phyloP scores from a whole-genome alignment of 2,113 vertebrate genomes.

The Mola mola region DNA sequence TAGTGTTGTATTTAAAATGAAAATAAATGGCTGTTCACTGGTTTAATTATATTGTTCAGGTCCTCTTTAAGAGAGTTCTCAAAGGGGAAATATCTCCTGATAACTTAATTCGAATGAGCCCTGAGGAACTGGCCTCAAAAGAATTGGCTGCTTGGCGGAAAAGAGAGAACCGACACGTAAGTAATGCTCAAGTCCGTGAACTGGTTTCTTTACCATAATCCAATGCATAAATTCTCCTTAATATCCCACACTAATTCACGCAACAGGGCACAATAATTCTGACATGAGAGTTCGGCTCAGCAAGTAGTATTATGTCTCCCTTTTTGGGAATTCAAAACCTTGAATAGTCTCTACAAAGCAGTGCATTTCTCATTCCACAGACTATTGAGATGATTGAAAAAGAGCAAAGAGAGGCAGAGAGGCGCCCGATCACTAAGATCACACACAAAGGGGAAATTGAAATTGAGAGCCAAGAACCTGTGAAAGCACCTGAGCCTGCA shows the following conservation, averaged over 20 bases:
- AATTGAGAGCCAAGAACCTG: slow-evolving; percentile 95
- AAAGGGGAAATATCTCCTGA: slow-evolving; percentile 95
- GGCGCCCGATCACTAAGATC: slow-evolving; percentile 97
- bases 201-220: background rate
- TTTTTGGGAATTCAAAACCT: background rate
- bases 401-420: slow-evolving; percentile 95
- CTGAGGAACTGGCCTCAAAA: slow-evolving; percentile 97
- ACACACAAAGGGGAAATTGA: slow-evolving; percentile 99
- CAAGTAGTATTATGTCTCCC: background rate
- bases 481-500: slow-evolving; percentile 87
- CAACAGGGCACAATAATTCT: background rate
- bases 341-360: slow-evolving; percentile 1
- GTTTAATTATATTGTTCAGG: slow-evolving; percentile 73
- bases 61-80: slow-evolving; percentile 94
- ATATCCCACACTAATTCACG: too few species aligned
- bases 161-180: slow-evolving; percentile 97
- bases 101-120: slow-evolving; percentile 96
- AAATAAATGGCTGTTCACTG: background rate
- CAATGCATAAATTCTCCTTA: too few species aligned
- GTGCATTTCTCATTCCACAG: slow-evolving; percentile 71
- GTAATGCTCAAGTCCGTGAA: slow-evolving; percentile 32
- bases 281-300: background rate
- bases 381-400: slow-evolving; percentile 99
- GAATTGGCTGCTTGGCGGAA: slow-evolving; percentile 97
- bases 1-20: background rate